Conservation (phyloP, 2,888 invertebrate species). For the Nymphalis c-album region DNA sequence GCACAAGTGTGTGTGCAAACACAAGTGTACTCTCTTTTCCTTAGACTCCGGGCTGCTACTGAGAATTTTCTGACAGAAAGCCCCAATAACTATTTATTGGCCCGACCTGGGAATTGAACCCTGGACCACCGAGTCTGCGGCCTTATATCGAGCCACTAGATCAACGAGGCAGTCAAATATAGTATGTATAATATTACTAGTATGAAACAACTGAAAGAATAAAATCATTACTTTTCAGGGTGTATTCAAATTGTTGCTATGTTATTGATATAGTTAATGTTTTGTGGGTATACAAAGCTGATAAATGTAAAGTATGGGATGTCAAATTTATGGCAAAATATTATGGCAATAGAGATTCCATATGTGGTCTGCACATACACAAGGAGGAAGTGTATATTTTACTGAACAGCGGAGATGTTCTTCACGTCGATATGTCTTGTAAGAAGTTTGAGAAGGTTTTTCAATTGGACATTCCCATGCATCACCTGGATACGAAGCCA, state of each 20-base stretch:
- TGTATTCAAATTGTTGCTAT: slow-evolving; percentile 34
- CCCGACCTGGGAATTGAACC: too few species aligned
- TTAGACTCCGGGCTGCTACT: too few species aligned
- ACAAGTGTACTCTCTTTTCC: too few species aligned
- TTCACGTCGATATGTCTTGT: slow-evolving; percentile 23
- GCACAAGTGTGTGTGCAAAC: too few species aligned
- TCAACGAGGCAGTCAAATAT: too few species aligned
- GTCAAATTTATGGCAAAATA: slow-evolving; percentile 25
- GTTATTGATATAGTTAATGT: slow-evolving; percentile 25
- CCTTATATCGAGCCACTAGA: too few species aligned
- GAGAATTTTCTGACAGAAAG: too few species aligned
- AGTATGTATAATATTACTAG: too few species aligned
- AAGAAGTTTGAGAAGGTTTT: slow-evolving; percentile 19
- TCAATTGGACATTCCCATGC: slow-evolving; percentile 17
- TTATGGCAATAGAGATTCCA: slow-evolving; percentile 20
- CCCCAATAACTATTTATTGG: too few species aligned
- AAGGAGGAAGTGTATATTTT: slow-evolving; percentile 45
- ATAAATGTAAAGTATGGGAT: slow-evolving; percentile 21
- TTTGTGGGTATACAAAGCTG: slow-evolving; percentile 24
- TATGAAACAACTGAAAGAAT: too few species aligned
- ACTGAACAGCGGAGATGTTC: slow-evolving; percentile 45
- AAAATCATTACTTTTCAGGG: slow-evolving; percentile 17
- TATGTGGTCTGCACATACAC: slow-evolving; percentile 23
- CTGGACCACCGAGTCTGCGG: too few species aligned
- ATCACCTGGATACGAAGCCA: slow-evolving; percentile 19